Evolutionary conservation across 2,888 invertebrate species (phyloP).

Genomic region (Xestia rhomboidea): DNA sequence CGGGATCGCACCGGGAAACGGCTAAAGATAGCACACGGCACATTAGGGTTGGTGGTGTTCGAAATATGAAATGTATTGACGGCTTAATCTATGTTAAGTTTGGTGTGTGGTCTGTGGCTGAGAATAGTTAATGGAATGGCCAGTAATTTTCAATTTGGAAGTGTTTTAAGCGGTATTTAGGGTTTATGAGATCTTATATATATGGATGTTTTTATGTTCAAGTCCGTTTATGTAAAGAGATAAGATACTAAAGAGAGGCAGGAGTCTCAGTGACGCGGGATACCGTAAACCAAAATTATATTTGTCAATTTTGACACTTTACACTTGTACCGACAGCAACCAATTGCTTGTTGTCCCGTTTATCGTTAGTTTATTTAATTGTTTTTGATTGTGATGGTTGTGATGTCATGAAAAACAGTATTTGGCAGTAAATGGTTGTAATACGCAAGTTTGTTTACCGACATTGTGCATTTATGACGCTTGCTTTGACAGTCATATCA

Average conservation of each 20-base stretch:
- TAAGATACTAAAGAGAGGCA: not conserved
- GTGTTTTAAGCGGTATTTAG: constrained; percentile 1
- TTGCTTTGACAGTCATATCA: constrained; percentile 8
- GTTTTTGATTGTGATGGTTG: not conserved
- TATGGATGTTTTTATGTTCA: not conserved
- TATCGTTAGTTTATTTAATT: not conserved
- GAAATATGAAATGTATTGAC: constrained; percentile 56
- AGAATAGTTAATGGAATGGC: constrained; percentile 41
- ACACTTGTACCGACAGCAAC: not conserved
- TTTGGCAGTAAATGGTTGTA: not conserved
- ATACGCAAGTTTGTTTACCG: not conserved
- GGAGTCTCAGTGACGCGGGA: not conserved
- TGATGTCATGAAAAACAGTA: not conserved
- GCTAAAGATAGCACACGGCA: constrained; percentile 80
- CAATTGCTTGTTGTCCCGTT: not conserved
- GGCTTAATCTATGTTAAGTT: constrained; percentile 52
- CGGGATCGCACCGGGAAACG: constrained; percentile 74
- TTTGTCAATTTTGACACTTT: not conserved
- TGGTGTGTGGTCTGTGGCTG: constrained; percentile 56
- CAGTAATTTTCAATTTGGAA: constrained; percentile 3
- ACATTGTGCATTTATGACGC: not conserved
- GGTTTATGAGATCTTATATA: not conserved
- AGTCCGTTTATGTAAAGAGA: not conserved
- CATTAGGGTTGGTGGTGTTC: constrained; percentile 60
- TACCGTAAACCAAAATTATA: not conserved